Evolutionary conservation across 2,797 vertebrate genomes (phyloP), one percentile per base, ranked within the genome.

Genomic region (Malurus splendens): DNA sequence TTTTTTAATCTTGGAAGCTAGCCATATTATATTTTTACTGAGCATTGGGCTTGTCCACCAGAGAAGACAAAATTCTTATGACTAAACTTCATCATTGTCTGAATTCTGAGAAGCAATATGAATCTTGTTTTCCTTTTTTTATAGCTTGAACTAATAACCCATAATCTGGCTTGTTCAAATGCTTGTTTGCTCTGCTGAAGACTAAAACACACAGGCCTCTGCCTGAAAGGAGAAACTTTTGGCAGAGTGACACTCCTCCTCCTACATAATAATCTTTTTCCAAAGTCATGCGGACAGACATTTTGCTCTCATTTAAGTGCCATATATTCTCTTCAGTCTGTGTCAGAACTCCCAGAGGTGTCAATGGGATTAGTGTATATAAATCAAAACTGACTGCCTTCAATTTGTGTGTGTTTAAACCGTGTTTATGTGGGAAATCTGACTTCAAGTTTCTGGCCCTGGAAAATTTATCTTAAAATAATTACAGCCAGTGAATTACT

Each of bases 271-370:
- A 86, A 77, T 82, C 70, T 75, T 89, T 86, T 87, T 89, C 85
- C n/a, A 0, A 85, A 94, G 47, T 86, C 86, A 67, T 84, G 84
- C 60, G 92, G 75, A 70, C 86, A 93, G 90, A 92, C 20, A 89
- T 79, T 93, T 91, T 90, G 61, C 79, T 72, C 72, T 93, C 65
- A 87, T 87, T 89, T 91, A 72, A 93, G 68, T 44, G 57, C 68
- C 39, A 19, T 57, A 72, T 90, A 80, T 51, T 93, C 65, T 90
- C 41, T 77, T 70, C 76, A 77, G 42, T 87, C 79, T 89, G 55
- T 90, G 45, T 89, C 79, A 93, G 79, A 91, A 90, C 44, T 94
- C 93, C 87, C 92, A 93, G 79, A 93, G 79, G 90, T 93, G 87
- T 94, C 72, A 86, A 22, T 47, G 38, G 57, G 90, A 93, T 89